phyloP scores from a whole-genome alignment of 2,888 invertebrate genomes.

The Papilio demoleus region DNA sequence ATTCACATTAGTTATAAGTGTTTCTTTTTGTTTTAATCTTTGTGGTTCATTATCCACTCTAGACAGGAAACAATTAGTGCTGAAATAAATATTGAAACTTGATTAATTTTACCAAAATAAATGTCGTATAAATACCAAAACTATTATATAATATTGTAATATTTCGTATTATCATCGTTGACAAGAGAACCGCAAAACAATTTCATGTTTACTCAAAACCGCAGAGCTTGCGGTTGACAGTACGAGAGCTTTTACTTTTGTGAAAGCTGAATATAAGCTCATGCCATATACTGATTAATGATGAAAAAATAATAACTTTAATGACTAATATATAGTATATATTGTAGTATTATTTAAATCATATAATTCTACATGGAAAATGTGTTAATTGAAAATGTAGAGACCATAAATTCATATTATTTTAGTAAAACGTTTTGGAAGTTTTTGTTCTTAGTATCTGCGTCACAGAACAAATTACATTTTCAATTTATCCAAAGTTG shows the following conservation, averaged over 20 bases:
- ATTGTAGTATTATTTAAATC: too few species aligned
- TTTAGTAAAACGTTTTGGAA: neutral
- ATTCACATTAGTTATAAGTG: too few species aligned
- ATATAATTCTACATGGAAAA: too few species aligned
- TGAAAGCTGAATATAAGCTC: conserved; percentile 6
- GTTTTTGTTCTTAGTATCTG: neutral
- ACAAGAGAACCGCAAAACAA: conserved; percentile 8
- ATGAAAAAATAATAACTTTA: neutral
- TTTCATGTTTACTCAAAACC: conserved; percentile 7
- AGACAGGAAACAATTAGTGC: too few species aligned
- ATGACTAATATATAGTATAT: too few species aligned
- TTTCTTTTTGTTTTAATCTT: too few species aligned
- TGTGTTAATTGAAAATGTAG: neutral
- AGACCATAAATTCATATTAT: conserved; percentile 1
- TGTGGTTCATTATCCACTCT: too few species aligned
- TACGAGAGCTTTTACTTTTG: conserved; percentile 11
- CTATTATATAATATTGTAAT: neutral
- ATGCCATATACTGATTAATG: conserved; percentile 1
- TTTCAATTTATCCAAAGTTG: neutral
- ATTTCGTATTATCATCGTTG: neutral
- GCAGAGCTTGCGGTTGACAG: conserved; percentile 10
- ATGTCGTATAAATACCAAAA: neutral
- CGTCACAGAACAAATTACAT: conserved; percentile 10
- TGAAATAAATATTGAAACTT: neutral
- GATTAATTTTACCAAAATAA: neutral